A percentile compares a stretch with the other conserved stretches of the same genome.
Evolutionary conservation across 2,113 vertebrate species (phyloP).

Genomic region (Campylomormyrus numenius): DNA sequence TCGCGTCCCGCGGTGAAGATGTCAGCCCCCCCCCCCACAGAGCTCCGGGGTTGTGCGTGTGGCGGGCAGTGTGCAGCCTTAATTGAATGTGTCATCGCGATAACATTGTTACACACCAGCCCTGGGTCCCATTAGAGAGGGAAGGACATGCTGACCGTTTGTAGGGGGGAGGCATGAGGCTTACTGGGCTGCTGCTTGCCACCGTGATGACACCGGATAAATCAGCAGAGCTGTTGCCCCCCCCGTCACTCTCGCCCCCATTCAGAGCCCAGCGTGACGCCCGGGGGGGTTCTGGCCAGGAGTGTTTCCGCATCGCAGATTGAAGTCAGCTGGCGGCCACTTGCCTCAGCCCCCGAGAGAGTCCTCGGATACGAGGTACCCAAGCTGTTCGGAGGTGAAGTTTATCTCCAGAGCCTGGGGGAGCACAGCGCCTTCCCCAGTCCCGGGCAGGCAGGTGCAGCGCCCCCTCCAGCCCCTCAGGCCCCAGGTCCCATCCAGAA

Average conservation of each 20-base stretch:
- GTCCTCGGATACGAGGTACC: constrained; percentile 90
- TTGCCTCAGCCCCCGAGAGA: constrained; percentile 71
- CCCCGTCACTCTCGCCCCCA: constrained; percentile 24
- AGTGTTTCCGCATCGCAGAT: constrained; percentile 82
- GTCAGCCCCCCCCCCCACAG: not conserved
- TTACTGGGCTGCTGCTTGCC: not conserved
- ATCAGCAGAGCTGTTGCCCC: not conserved
- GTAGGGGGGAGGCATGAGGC: not conserved
- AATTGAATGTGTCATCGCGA: constrained; percentile 59
- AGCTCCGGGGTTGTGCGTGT: not conserved
- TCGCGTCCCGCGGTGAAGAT: not conserved
- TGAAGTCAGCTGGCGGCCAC: constrained; percentile 74
- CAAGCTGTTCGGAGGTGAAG: constrained; percentile 9
- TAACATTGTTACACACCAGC: not conserved
- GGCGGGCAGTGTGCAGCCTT: constrained; percentile 45
- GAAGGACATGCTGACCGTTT: not conserved
- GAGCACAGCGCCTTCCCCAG: not conserved
- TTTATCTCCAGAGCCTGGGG: not conserved
- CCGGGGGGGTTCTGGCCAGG: constrained; percentile 64
- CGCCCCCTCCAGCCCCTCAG: not conserved
- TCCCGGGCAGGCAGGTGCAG: not conserved
- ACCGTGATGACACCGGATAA: not conserved
- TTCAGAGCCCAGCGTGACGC: constrained; percentile 75
- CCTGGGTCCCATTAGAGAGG: not conserved
- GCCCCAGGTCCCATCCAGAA: not conserved